Evolutionary conservation across 2,888 invertebrate species (phyloP).

Genomic region (Sinotaia quadrata): DNA sequence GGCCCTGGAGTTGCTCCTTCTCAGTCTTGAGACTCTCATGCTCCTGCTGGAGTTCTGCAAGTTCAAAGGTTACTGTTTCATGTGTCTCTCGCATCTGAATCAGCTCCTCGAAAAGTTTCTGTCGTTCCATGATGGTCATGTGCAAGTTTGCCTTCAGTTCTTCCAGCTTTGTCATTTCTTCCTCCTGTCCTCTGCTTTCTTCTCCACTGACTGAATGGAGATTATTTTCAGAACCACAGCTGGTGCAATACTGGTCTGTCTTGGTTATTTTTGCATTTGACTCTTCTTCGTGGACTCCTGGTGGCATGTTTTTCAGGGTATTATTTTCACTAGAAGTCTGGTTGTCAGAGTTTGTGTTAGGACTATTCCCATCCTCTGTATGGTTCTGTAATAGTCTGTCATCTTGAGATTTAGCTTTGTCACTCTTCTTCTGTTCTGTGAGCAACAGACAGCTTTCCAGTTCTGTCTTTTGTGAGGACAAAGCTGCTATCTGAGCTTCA

Average conservation of each 20-base stretch:
- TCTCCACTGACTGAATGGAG: too few species aligned
- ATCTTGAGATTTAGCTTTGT: too few species aligned
- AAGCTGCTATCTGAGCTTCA: conserved; percentile 2
- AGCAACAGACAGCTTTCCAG: neutral
- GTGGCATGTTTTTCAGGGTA: too few species aligned
- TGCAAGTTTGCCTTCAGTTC: conserved; percentile 28
- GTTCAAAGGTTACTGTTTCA: conserved; percentile 50
- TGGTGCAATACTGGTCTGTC: neutral
- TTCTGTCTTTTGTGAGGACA: neutral
- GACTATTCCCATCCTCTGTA: too few species aligned
- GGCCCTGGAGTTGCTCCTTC: conserved; percentile 35
- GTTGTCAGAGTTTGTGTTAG: too few species aligned
- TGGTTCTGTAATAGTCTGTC: too few species aligned
- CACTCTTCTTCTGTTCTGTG: too few species aligned
- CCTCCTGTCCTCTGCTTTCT: neutral
- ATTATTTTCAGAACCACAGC: too few species aligned
- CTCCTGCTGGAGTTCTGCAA: conserved; percentile 47
- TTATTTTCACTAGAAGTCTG: too few species aligned
- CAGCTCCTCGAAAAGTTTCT: conserved; percentile 36
- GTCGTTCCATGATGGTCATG: conserved; percentile 26
- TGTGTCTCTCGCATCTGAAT: conserved; percentile 33
- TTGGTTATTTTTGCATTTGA: neutral
- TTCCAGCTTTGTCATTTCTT: conserved; percentile 13
- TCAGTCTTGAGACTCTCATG: conserved; percentile 39
- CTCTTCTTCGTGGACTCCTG: too few species aligned